Percentiles rank a stretch among this genome's conserved stretches.
phyloP scores from a whole-genome alignment of 2,113 vertebrate species.

The Cyphomyrus discorhynchus region DNA sequence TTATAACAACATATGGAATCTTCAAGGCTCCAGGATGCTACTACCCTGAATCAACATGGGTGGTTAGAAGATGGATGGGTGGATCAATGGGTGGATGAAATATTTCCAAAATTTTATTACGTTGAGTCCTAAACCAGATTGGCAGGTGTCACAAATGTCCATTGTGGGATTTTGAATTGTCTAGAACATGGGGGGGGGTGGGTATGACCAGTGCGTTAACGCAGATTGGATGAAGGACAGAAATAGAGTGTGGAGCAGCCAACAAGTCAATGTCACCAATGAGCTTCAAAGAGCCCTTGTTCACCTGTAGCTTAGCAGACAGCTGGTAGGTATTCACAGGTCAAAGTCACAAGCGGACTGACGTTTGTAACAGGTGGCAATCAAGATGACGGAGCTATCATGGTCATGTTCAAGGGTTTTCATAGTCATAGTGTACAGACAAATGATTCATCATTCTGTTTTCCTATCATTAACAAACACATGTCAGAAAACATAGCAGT shows the following conservation, averaged over 20 bases:
- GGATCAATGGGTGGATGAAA: background rate
- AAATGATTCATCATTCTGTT: background rate
- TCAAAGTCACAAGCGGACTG: background rate
- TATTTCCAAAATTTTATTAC: background rate
- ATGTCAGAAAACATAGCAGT: background rate
- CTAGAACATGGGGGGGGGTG: background rate
- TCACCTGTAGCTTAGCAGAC: background rate
- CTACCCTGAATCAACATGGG: background rate
- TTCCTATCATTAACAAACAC: background rate
- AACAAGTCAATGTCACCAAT: background rate
- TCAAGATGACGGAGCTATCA: background rate
- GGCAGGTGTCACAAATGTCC: background rate
- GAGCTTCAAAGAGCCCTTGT: background rate
- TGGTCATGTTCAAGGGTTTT: background rate
- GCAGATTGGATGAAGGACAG: background rate
- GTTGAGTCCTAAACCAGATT: background rate
- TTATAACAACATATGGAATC: background rate
- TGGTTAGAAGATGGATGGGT: background rate
- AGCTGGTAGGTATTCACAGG: background rate
- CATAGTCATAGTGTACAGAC: background rate
- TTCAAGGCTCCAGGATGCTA: background rate
- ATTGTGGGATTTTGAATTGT: background rate
- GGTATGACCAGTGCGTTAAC: background rate
- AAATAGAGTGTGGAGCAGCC: background rate
- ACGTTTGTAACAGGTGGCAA: background rate